phyloP scores from a whole-genome alignment of 2,797 vertebrate species.

The Pangasius djambal region DNA sequence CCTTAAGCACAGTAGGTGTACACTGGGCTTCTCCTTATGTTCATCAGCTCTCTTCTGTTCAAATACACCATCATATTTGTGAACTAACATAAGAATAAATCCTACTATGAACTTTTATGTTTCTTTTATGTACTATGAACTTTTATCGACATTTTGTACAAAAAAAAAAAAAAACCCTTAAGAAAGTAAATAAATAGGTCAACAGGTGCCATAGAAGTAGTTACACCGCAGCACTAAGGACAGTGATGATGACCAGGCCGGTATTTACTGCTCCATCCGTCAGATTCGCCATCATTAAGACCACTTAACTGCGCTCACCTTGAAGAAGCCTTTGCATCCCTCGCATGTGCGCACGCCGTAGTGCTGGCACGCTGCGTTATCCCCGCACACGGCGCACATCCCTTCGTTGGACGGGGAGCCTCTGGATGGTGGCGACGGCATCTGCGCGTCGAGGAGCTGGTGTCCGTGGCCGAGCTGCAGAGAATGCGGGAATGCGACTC shows the following conservation, averaged over 20 bases:
- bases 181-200: not conserved
- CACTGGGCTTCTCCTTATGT: not conserved
- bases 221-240: not conserved
- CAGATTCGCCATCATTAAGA: not conserved
- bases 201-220: constrained; percentile 1
- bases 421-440: constrained; percentile 93
- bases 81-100: not conserved
- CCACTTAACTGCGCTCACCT: constrained; percentile 71
- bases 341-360: constrained; percentile 97
- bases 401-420: constrained; percentile 97
- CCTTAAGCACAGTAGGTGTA: not conserved
- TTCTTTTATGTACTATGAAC: not conserved
- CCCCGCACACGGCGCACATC: constrained; percentile 95
- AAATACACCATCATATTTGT: not conserved
- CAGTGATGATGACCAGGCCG: not conserved
- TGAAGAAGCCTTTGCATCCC: constrained; percentile 98
- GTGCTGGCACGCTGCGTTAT: constrained; percentile 98
- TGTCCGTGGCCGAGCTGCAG: constrained; percentile 93
- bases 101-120: not conserved
- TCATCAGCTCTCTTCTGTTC: not conserved
- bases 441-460: constrained; percentile 93
- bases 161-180: too few relatives aligned
- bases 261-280: not conserved
- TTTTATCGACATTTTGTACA: not conserved
- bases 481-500: constrained; percentile 90